phyloP scores from a whole-genome alignment of 2,797 vertebrate species.

The Champsocephalus gunnari region DNA sequence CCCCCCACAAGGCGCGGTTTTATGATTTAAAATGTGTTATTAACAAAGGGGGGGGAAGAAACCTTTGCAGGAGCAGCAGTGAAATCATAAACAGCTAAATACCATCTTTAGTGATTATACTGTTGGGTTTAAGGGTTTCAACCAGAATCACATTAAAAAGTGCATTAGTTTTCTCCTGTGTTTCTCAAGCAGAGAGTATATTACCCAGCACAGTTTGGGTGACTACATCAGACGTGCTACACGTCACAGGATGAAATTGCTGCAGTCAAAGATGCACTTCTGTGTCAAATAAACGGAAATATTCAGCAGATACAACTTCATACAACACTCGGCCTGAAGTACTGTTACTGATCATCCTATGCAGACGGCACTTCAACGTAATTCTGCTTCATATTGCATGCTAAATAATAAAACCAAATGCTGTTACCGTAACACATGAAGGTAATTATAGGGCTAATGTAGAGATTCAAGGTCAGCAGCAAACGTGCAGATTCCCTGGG shows the following conservation, averaged over 20 bases:
- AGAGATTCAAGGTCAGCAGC: constrained; percentile 9
- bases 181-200: constrained; percentile 51
- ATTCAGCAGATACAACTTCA: constrained; percentile 9
- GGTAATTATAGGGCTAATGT: background rate
- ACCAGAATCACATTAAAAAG: constrained; percentile 73
- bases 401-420: background rate
- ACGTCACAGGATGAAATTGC: constrained; percentile 4
- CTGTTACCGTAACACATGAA: background rate
- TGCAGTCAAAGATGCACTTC: constrained; percentile 6
- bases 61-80: constrained; percentile 29
- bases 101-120: constrained; percentile 50
- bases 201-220: constrained; percentile 1
- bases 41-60: constrained; percentile 43
- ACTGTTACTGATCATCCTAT: background rate
- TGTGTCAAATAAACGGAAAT: background rate
- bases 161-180: constrained; percentile 71
- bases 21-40: constrained; percentile 59
- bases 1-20: background rate
- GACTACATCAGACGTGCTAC: constrained; percentile 26
- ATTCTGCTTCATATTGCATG: constrained; percentile 4
- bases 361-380: background rate
- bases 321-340: background rate
- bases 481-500: constrained; percentile 43
- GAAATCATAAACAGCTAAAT: constrained; percentile 46
- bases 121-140: constrained; percentile 31